Conservation (phyloP, 2,797 vertebrate genomes). For the Tenualosa thibaudeaui region DNA sequence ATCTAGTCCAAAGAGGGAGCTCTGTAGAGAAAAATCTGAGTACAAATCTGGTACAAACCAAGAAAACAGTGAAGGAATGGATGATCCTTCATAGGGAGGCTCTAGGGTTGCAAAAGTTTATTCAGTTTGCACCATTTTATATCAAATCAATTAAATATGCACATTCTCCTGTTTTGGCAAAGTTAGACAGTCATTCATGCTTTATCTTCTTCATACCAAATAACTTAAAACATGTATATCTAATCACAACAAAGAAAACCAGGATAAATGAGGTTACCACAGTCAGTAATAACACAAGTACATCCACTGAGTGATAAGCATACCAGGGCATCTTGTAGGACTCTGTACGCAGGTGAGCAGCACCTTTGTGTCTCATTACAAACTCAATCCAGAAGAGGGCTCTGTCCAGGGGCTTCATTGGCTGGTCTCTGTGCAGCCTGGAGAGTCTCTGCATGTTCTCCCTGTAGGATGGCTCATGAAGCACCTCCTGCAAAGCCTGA, state of each 20-base stretch:
- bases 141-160: not conserved
- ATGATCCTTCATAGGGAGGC: too few relatives aligned
- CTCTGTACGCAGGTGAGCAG: slow-evolving; percentile 55
- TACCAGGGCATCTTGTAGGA: slow-evolving; percentile 30
- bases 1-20: too few relatives aligned
- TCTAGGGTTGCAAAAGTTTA: not conserved
- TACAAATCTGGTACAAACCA: too few relatives aligned
- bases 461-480: slow-evolving; percentile 52
- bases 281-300: not conserved
- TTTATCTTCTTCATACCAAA: not conserved
- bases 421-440: slow-evolving; percentile 54
- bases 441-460: slow-evolving; percentile 58
- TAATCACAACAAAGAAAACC: not conserved
- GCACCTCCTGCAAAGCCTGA: slow-evolving; percentile 46
- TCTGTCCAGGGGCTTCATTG: slow-evolving; percentile 51
- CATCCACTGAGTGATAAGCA: slow-evolving; percentile 52
- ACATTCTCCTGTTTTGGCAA: not conserved
- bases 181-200: not conserved
- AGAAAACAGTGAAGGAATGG: too few relatives aligned
- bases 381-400: slow-evolving; percentile 56
- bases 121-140: not conserved
- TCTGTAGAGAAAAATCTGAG: too few relatives aligned
- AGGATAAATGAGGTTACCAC: not conserved
- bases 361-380: slow-evolving; percentile 40
- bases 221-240: not conserved